phyloP scores from a whole-genome alignment of 2,888 invertebrate genomes.

The Euproctis similis region DNA sequence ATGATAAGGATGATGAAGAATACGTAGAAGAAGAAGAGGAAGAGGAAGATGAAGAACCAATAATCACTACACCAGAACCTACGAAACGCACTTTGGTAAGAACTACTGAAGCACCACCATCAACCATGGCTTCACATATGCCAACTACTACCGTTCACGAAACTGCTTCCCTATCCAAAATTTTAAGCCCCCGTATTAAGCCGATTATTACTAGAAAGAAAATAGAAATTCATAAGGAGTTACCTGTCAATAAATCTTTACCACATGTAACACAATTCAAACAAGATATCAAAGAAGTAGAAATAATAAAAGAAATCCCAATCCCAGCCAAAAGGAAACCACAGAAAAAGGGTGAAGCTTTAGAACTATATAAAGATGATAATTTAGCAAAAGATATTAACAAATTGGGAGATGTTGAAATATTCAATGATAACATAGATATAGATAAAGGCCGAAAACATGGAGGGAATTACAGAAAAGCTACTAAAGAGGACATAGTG shows the following conservation, averaged over 20 bases:
- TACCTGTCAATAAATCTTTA: slow-evolving; percentile 47
- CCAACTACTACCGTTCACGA: slow-evolving; percentile 29
- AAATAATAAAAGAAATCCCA: slow-evolving; percentile 59
- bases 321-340: slow-evolving; percentile 27
- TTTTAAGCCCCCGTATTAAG: slow-evolving; percentile 29
- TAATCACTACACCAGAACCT: slow-evolving; percentile 45
- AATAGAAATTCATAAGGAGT: slow-evolving; percentile 60
- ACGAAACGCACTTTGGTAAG: slow-evolving; percentile 44
- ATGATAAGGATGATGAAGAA: slow-evolving; percentile 18
- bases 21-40: slow-evolving; percentile 1
- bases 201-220: slow-evolving; percentile 51
- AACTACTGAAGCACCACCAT: slow-evolving; percentile 47
- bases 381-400: slow-evolving; percentile 60
- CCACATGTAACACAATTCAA: slow-evolving; percentile 56
- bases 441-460: slow-evolving; percentile 51
- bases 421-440: slow-evolving; percentile 53
- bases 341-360: slow-evolving; percentile 39
- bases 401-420: slow-evolving; percentile 58
- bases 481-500: slow-evolving; percentile 25
- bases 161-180: slow-evolving; percentile 36
- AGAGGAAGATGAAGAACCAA: slow-evolving; percentile 3
- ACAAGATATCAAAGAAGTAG: slow-evolving; percentile 61
- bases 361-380: slow-evolving; percentile 60
- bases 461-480: slow-evolving; percentile 63
- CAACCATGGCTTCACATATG: slow-evolving; percentile 25